Base-by-base conservation (phyloP, 2,113 vertebrate genomes). In the Melierax canorus region DNA sequence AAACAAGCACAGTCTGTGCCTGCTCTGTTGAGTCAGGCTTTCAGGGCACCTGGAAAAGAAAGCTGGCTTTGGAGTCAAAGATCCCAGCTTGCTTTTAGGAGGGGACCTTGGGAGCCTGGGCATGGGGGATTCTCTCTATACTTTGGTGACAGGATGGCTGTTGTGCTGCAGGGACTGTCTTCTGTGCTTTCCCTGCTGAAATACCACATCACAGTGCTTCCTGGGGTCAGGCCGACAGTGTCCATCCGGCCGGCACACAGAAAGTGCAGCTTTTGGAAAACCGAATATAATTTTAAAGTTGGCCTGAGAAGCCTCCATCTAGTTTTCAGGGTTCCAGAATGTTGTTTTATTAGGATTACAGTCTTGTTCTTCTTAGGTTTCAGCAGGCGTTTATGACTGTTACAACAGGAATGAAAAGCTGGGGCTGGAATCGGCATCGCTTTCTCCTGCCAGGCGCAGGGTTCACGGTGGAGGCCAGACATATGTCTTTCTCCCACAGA, bases 271-370 rank as follows among this genome's bases (percentile, higher is more conserved):
- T 43, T 86, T 97, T 93, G 96, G 79, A 95, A 85, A 93, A 79
- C 38, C 5, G 56, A 88, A 56, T 67, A 93, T 75, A 77, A 94
- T 95, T 97, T 96, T 90, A 94, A 97, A 96, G 86, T 93, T 97
- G 96, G 94, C 91, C 81, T 95, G 90, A 89, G 58, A 75, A 95
- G 85, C 84, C 93, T 86, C 91, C 93, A 88, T 97, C 96, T 94
- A 96, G 89, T 97, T 96, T 96, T 97, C 92, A 97, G 96, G 96
- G 88, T 97, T 97, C 93, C 86, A 96, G 91, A 96, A 96, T 95
- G 94, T 96, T 96, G 96, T 96, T 98, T 98, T 97, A 97, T 97
- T 95, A 97, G 96, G 96, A 96, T 98, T 94, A 91, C 88, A 96
- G 95, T 90, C 97, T 97, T 97, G 97, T 93, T 97, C 95, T 97